Conservation (phyloP, 2,113 vertebrate genomes). For the Alaudala cheleensis region DNA sequence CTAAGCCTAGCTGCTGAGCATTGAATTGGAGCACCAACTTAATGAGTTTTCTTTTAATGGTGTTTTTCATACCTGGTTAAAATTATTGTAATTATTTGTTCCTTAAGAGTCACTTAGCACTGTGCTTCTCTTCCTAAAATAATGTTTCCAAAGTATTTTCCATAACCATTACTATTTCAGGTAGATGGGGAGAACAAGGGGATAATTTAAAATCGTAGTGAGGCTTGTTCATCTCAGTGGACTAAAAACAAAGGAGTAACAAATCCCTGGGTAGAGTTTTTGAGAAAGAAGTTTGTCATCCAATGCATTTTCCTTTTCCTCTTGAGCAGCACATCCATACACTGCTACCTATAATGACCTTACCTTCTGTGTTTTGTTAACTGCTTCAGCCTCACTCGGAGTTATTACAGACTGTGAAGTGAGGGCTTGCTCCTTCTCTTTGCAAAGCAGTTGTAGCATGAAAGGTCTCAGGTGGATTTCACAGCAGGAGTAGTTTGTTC, state of each 20-base stretch:
- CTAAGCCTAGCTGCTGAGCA: neutral
- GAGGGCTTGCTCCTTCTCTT: neutral
- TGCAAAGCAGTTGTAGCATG: neutral
- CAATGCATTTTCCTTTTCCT: neutral
- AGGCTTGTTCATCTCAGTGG: neutral
- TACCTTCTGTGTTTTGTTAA: neutral
- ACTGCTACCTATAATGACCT: neutral
- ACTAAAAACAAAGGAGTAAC: neutral
- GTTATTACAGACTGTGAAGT: neutral
- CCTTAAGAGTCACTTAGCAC: neutral
- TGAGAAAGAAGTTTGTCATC: neutral
- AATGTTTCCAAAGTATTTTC: neutral
- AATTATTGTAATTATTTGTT: neutral
- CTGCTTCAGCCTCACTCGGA: neutral
- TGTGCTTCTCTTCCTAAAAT: neutral
- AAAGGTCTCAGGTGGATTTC: neutral
- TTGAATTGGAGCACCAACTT: neutral
- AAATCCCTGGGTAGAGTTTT: neutral
- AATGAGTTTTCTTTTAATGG: neutral
- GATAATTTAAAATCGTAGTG: accelerated
- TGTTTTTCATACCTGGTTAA: neutral
- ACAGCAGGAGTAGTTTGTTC: neutral
- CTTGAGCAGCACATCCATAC: neutral
- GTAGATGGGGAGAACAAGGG: neutral
- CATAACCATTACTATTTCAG: neutral